Evolutionary conservation across 2,888 invertebrate genomes (phyloP).

Genomic region (Scaeva pyrastri): DNA sequence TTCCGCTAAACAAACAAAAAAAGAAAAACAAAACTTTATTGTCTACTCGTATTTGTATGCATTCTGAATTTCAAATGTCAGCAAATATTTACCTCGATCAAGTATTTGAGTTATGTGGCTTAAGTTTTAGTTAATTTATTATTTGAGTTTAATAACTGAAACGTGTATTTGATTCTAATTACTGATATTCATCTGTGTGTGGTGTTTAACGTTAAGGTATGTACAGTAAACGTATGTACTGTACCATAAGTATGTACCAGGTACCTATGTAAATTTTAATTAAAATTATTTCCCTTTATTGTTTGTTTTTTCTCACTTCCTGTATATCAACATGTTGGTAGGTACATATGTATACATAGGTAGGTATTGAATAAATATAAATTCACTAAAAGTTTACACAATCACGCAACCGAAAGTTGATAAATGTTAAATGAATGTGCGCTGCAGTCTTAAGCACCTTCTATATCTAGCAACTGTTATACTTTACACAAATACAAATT

Average conservation of each 20-base stretch:
- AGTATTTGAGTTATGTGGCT: neutral
- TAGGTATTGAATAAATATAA: neutral
- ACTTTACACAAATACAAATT: constrained; percentile 57
- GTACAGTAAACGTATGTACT: too few species aligned
- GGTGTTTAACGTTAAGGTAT: constrained; percentile 23
- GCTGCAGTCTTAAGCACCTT: constrained; percentile 9
- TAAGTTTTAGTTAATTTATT: constrained; percentile 27
- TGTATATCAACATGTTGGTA: neutral
- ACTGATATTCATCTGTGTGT: neutral
- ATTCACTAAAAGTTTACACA: neutral
- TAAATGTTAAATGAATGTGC: constrained; percentile 32
- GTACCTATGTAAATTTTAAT: constrained; percentile 69
- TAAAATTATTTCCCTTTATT: constrained; percentile 50
- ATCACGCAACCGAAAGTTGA: constrained; percentile 60
- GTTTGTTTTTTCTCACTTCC: constrained; percentile 44
- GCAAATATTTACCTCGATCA: neutral
- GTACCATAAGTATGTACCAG: too few species aligned
- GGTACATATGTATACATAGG: too few species aligned
- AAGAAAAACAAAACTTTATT: too few species aligned
- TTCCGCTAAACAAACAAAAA: too few species aligned
- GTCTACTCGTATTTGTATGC: too few species aligned
- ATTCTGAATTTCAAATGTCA: constrained; percentile 13
- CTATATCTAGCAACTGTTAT: neutral
- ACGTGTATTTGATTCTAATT: constrained; percentile 48
- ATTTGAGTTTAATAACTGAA: constrained; percentile 26